Evolutionary conservation across 2,113 vertebrate genomes (phyloP), one percentile per base, ranked within the genome.

Genomic region (Gambusia holbrooki): DNA sequence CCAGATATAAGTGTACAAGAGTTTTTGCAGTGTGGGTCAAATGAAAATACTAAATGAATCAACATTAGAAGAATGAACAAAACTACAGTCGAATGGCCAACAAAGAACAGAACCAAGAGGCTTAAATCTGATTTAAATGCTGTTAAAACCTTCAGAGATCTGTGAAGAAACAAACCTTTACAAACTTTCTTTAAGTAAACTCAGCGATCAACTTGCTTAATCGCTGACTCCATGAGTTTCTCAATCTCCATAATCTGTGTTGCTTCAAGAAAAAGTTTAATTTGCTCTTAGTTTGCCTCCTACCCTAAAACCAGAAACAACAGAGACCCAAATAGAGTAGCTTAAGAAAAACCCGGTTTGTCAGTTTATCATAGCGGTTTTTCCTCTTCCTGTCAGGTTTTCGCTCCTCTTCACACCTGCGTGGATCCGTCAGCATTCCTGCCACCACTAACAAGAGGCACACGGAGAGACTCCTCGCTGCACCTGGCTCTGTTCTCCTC

Each of bases 401-500:
- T 45, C 11, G 28, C 12, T 66, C 11, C 15, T 74, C 67, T 60
- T 19, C 60, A 73, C 70, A 48, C 76, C 79, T 69, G 40, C 27
- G 1, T 60, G 32, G 32, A 79, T 73, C 64, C 73, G 64, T 86
- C 62, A 74, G 15, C 14, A 17, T 12, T 76, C 30, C 64, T 80
- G 73, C 51, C 51, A 60, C 28, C 66, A 28, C 29, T 62, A 62
- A 80, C 74, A 75, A 63, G 29, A 32, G 51, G 45, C 70, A 68
- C 4, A 8, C 54, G 30, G n/a, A 29, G 32, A 71, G 63, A 66
- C 63, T 70, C 73, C 79, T 54, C 76, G 51, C 67, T 42, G 45
- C 76, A 80, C 67, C 68, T 83, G 77, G 62, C 45, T 66, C 51
- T 14, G 25, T 66, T 66, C 66, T 48, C 58, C 30, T 76, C 61